Evolutionary conservation across 2,113 vertebrate genomes (phyloP).

Genomic region (Vidua macroura): DNA sequence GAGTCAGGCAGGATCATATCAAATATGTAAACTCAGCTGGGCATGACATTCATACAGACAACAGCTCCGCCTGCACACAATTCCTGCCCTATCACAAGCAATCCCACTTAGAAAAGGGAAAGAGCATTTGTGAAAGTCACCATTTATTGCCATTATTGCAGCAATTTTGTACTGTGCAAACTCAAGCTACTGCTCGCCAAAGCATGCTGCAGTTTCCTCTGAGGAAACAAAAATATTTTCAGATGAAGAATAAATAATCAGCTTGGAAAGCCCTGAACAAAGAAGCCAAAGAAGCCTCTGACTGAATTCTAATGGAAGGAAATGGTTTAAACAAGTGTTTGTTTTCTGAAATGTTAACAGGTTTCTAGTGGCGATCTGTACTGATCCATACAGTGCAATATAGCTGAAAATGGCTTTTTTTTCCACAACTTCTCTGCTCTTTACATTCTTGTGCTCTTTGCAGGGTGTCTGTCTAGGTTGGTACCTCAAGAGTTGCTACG

Average conservation of each 20-base stretch:
- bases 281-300: not conserved
- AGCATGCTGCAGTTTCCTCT: not conserved
- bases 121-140: not conserved
- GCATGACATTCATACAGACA: not conserved
- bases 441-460: not conserved
- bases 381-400: not conserved
- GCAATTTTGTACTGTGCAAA: not conserved
- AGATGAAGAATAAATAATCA: constrained; percentile 11
- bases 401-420: not conserved
- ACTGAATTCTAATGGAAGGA: not conserved
- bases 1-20: constrained; percentile 32
- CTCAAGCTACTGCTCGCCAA: not conserved
- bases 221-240: not conserved
- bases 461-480: not conserved
- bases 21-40: constrained; percentile 48
- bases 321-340: not conserved
- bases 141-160: not conserved
- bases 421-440: not conserved
- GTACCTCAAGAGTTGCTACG: not conserved
- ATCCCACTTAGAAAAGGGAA: not conserved
- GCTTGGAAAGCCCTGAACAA: not conserved
- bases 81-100: not conserved
- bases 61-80: not conserved
- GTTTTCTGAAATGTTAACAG: not conserved
- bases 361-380: not conserved